Percentiles rank a stretch among this genome's conserved stretches.
Conservation (phyloP, 2,888 invertebrate species). For the Shargacucullia verbasci region DNA sequence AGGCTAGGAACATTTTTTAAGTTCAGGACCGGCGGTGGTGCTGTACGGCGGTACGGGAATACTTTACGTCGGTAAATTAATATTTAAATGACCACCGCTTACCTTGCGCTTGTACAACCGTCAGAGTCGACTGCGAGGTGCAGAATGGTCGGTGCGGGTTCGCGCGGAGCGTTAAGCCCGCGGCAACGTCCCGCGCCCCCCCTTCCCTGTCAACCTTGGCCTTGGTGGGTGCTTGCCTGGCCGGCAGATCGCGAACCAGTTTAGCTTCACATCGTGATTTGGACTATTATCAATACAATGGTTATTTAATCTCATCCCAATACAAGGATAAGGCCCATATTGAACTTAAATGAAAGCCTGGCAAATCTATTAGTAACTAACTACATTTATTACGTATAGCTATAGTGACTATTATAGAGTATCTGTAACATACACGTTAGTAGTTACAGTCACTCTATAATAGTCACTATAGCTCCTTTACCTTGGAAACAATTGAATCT, state of each 20-base stretch:
- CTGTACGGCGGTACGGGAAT: constrained; percentile 60
- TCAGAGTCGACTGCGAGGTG: constrained; percentile 89
- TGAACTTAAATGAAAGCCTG: constrained; percentile 11
- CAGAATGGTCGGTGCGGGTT: constrained; percentile 87
- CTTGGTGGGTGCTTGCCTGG: constrained; percentile 79
- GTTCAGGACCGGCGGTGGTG: constrained; percentile 63
- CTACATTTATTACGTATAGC: neutral
- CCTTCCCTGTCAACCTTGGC: constrained; percentile 86
- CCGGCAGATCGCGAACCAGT: constrained; percentile 67
- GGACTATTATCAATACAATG: constrained; percentile 54
- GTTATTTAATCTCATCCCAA: constrained; percentile 47
- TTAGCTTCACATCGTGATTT: constrained; percentile 61
- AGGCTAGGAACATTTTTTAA: constrained; percentile 66
- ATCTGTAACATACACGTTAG: too few relatives aligned
- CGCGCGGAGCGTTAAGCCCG: constrained; percentile 86
- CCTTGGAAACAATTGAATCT: too few relatives aligned
- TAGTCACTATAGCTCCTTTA: too few relatives aligned
- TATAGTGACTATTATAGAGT: too few relatives aligned
- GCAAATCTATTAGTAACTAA: neutral
- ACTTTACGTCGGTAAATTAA: constrained; percentile 68
- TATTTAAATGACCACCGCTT: constrained; percentile 82
- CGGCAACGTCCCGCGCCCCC: constrained; percentile 82
- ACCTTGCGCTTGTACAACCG: constrained; percentile 89
- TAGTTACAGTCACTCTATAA: too few relatives aligned
- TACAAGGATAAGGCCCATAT: constrained; percentile 47